Conservation (phyloP, 2,888 invertebrate species). For the Megamerina dolium region DNA sequence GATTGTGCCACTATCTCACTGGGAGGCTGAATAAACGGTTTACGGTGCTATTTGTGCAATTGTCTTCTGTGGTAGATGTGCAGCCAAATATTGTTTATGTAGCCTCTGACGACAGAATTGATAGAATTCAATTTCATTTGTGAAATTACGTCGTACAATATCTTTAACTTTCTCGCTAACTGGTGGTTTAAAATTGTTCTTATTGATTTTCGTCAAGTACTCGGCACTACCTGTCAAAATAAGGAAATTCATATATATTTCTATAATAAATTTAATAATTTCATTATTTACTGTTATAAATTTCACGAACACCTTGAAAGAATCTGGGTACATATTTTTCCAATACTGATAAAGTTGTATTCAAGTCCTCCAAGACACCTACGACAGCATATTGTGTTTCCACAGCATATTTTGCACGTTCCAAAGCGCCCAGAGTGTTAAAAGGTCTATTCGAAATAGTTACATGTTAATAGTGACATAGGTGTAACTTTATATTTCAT, state of each 20-base stretch:
- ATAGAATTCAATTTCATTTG: constrained; percentile 85
- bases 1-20: no score
- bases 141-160: constrained; percentile 78
- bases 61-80: constrained; percentile 51
- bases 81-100: constrained; percentile 70
- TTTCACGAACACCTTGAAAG: constrained; percentile 69
- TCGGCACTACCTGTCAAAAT: constrained; percentile 63
- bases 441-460: constrained; percentile 70
- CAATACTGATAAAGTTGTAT: constrained; percentile 76
- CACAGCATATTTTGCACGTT: constrained; percentile 77
- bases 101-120: constrained; percentile 82
- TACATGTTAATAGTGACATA: no score
- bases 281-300: constrained; percentile 68
- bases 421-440: constrained; percentile 74
- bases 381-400: constrained; percentile 85
- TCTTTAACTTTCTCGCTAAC: constrained; percentile 81
- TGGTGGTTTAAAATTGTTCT: constrained; percentile 80
- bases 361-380: constrained; percentile 81
- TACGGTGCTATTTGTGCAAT: no score
- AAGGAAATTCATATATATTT: not conserved
- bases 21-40: no score
- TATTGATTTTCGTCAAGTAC: constrained; percentile 72
- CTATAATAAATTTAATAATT: not conserved
- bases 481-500: no score
- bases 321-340: constrained; percentile 80